Conservation (phyloP, 1,140 invertebrate genomes). For the Formica selysi region DNA sequence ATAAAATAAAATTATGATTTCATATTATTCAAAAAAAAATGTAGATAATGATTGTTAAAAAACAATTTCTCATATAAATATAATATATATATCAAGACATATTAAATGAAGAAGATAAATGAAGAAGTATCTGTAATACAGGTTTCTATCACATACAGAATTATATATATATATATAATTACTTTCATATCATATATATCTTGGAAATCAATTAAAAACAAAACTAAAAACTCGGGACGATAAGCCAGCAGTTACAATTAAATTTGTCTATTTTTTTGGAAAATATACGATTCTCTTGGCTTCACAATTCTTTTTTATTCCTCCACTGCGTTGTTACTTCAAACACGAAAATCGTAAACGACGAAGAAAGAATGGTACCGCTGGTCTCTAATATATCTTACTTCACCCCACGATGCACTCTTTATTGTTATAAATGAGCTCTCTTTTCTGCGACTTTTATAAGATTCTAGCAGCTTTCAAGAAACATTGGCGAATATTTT, state of each 20-base stretch:
- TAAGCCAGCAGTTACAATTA: neutral
- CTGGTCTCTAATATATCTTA: constrained; percentile 4
- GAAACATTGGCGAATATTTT: neutral
- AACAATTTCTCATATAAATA: neutral
- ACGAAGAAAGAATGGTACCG: constrained; percentile 15
- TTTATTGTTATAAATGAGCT: constrained; percentile 40
- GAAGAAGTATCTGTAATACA: neutral
- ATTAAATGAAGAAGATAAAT: neutral
- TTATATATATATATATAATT: neutral
- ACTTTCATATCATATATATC: neutral
- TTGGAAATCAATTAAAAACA: neutral
- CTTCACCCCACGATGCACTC: neutral
- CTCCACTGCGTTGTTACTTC: neutral
- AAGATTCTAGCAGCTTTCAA: neutral
- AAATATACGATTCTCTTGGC: neutral
- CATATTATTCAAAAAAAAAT: neutral
- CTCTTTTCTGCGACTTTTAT: neutral
- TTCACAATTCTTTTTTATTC: neutral
- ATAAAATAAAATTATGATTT: neutral
- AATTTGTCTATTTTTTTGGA: constrained; percentile 1
- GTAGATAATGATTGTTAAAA: neutral
- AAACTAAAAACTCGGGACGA: neutral
- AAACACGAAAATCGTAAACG: constrained; percentile 28
- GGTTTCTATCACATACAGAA: neutral
- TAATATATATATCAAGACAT: neutral